Evolutionary conservation across 2,113 vertebrate species (phyloP), one percentile per base, ranked within the genome.

Genomic region (Notarius quadriscutis): DNA sequence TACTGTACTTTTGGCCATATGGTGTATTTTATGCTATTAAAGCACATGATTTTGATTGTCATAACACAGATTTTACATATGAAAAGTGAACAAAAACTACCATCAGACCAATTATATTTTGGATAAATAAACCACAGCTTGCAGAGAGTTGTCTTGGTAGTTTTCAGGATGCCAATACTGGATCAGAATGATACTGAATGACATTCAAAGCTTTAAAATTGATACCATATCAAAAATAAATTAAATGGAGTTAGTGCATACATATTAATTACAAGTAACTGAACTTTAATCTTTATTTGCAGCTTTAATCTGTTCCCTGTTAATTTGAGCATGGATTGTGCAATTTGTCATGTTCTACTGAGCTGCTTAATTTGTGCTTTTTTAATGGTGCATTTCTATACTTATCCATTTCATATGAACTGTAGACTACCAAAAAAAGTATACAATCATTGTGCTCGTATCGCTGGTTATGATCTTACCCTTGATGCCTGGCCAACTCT

Each of bases 401-500:
- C 0, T 53, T 15, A 50, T 84, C 27, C 27, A 20, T 5, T 9
- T 20, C 2, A 58, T 20, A n/a, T 77, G 4, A 63, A 63, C 57
- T 51, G 57, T 65, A 30, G 41, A 11, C 17, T 50, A 12, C 7
- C 34, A 62, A 62, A 62, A 62, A 20, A 75, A 22, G 10, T 5
- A 3, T 7, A 48, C 2, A 53, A 27, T 25, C 0, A 25, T 74
- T 22, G 17, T 79, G 30, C 77, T 34, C 34, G 10, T 20, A 75
- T 67, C 78, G 30, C 57, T 81, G 1, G 9, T 63, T 71, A 25
- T 27, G 63, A 22, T 8, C 90, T 89, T 93, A 98, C 97, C 97
- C 89, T 96, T 94, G 84, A 98, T 94, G 22, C 96, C 96, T 2
- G 98, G 97, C 98, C 98, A 99, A 92, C 93, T 97, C 89, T 88